phyloP scores from a whole-genome alignment of 2,797 vertebrate genomes.

The Mormyrus proboscirostris region DNA sequence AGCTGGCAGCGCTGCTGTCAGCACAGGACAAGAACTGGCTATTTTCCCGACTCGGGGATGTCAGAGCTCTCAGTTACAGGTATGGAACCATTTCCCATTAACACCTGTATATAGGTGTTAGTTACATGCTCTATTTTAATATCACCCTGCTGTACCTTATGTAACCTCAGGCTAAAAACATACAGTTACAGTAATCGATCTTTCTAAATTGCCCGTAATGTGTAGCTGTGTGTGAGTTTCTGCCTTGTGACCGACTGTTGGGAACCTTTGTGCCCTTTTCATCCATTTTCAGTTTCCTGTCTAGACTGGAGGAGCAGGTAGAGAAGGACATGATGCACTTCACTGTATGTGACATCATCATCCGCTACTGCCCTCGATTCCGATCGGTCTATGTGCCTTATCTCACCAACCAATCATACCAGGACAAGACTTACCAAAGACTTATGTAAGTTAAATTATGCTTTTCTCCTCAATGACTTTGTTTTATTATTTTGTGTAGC shows the following conservation, averaged over 20 bases:
- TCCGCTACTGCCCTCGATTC: constrained; percentile 74
- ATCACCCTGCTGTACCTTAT: neutral
- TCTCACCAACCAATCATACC: constrained; percentile 96
- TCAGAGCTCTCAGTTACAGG: constrained; percentile 83
- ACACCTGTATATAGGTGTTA: neutral
- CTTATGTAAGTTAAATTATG: constrained; percentile 71
- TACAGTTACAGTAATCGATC: neutral
- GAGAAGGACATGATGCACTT: constrained; percentile 80
- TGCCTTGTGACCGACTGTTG: neutral
- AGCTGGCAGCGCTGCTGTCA: constrained; percentile 67
- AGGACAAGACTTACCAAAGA: constrained; percentile 86
- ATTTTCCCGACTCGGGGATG: constrained; percentile 83
- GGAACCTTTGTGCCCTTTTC: neutral
- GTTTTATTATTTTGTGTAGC: neutral
- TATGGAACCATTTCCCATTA: constrained; percentile 35
- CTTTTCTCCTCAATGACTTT: neutral
- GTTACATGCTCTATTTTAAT: neutral
- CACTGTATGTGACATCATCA: constrained; percentile 83
- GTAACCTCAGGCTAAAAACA: neutral
- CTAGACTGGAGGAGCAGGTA: constrained; percentile 85
- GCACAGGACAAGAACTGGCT: constrained; percentile 91
- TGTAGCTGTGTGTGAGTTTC: neutral
- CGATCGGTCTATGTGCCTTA: constrained; percentile 87
- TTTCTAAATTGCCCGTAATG: neutral
- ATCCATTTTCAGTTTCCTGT: constrained; percentile 72